Percentiles rank a stretch among this genome's conserved stretches.
These are phyloP conservation scores for Cassiopea andromeda DNA, from an alignment of 30 jellyfish, hydroid and myxozoan species.

Conservation along the genomic window DNA sequence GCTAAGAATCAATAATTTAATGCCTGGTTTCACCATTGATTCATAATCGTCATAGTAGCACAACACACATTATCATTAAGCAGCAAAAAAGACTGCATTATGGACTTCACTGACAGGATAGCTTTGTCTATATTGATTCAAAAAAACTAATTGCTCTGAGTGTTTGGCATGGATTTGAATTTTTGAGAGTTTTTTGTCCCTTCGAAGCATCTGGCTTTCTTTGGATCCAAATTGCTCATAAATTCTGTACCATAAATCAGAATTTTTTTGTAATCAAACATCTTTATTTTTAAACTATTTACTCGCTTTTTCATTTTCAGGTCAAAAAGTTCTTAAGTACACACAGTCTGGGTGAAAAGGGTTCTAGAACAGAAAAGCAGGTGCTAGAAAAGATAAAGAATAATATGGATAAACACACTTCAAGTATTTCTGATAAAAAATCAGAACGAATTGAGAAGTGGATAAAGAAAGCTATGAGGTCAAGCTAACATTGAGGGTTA, in stretches of 20 bases:
- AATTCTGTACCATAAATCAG: too few species aligned
- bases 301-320: conserved; percentile 23
- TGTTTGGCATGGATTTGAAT: background rate
- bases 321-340: conserved; percentile 74
- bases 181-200: too few species aligned
- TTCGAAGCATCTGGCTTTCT: too few species aligned
- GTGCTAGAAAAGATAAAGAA: conserved; percentile 84
- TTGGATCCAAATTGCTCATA: too few species aligned
- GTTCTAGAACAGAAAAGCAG: conserved; percentile 92
- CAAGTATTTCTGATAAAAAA: conserved; percentile 42
- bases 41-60: too few species aligned
- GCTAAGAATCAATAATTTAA: too few species aligned
- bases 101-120: too few species aligned
- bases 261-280: background rate
- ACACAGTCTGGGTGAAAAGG: conserved; percentile 89
- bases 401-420: conserved; percentile 80
- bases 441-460: conserved; percentile 57
- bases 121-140: background rate
- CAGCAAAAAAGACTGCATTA: too few species aligned
- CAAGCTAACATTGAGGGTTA: too few species aligned
- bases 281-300: background rate
- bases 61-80: too few species aligned
- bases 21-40: too few species aligned
- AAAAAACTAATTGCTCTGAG: background rate
- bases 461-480: conserved; percentile 49